phyloP scores from a whole-genome alignment of 2,113 vertebrate genomes.

The Shinisaurus crocodilurus region DNA sequence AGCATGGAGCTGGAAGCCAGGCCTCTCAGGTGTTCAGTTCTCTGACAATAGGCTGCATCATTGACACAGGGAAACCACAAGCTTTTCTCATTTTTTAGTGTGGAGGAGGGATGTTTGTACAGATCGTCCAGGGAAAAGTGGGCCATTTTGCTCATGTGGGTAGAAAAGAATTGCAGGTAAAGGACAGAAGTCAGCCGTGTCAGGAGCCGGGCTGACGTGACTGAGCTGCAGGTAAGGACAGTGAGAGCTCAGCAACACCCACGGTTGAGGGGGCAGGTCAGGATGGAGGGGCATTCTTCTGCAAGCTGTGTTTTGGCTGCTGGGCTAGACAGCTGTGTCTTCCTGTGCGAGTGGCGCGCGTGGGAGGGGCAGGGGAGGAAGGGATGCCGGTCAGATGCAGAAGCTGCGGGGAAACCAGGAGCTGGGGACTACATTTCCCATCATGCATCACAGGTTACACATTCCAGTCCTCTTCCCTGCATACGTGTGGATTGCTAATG shows the following conservation, averaged over 20 bases:
- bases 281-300: neutral
- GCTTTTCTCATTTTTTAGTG: neutral
- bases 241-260: constrained; percentile 3
- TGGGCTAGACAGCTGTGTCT: constrained; percentile 17
- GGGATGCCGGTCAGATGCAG: neutral
- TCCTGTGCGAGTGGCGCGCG: neutral
- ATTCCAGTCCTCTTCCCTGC: neutral
- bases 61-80: neutral
- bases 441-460: neutral
- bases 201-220: neutral
- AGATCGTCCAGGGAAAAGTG: neutral
- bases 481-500: neutral
- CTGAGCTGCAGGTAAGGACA: neutral
- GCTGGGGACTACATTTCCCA: constrained; percentile 29
- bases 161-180: neutral
- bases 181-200: neutral
- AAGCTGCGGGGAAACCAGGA: constrained; percentile 8
- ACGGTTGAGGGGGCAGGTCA: constrained; percentile 1
- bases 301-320: neutral
- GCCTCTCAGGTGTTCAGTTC: constrained; percentile 7
- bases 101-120: neutral
- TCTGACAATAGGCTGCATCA: neutral
- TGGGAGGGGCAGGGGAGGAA: neutral
- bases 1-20: neutral
- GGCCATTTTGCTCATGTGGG: neutral